phyloP scores from a whole-genome alignment of 2,113 vertebrate species.

The Oryzias celebensis region DNA sequence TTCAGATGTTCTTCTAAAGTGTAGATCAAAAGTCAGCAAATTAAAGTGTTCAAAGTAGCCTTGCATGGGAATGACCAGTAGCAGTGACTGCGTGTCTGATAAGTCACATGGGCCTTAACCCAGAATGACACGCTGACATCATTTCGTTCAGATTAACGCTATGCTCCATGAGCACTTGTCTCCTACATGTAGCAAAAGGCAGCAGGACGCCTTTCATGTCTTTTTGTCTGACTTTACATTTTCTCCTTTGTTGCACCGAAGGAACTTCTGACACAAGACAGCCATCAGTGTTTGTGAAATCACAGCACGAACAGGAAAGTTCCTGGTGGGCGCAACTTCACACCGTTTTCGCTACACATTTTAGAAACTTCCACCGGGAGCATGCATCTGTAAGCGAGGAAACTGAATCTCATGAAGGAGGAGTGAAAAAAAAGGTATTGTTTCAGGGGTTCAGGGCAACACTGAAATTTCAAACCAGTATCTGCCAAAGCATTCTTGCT shows the following conservation, averaged over 20 bases:
- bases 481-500: constrained; percentile 46
- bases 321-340: constrained; percentile 16
- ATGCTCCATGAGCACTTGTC: constrained; percentile 48
- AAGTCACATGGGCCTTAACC: constrained; percentile 61
- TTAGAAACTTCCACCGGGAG: not conserved
- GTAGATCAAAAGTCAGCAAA: constrained; percentile 25
- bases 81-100: constrained; percentile 50
- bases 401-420: constrained; percentile 2
- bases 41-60: constrained; percentile 33
- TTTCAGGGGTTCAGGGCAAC: constrained; percentile 11
- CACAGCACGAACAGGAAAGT: constrained; percentile 30
- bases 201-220: constrained; percentile 38
- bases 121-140: constrained; percentile 69
- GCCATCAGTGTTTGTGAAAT: constrained; percentile 16
- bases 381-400: constrained; percentile 10
- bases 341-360: constrained; percentile 19
- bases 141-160: constrained; percentile 65
- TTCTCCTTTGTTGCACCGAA: constrained; percentile 1
- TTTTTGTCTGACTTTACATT: constrained; percentile 30
- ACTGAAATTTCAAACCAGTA: constrained; percentile 41
- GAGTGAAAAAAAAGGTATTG: constrained; percentile 16
- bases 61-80: constrained; percentile 27
- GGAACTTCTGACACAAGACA: constrained; percentile 23
- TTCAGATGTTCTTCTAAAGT: constrained; percentile 16
- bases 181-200: constrained; percentile 45